A percentile compares a stretch with the other conserved stretches of the same genome.
Evolutionary conservation across 1,140 invertebrate species (phyloP).

Genomic region (Leptopilina boulardi): DNA sequence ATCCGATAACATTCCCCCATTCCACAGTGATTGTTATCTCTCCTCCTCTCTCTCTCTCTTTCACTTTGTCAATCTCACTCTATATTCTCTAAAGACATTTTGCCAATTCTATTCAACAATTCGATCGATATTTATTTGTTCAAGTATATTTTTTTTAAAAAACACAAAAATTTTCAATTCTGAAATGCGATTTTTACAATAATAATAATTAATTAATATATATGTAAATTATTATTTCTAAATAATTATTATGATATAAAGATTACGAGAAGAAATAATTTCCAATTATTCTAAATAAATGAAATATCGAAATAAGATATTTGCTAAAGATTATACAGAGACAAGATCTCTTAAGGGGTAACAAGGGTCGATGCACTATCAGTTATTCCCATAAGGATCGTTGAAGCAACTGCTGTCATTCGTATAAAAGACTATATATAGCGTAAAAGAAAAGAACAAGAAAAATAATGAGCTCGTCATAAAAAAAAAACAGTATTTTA

Average conservation of each 20-base stretch:
- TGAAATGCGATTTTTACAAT: too few relatives aligned
- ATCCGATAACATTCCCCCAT: slow-evolving; percentile 16
- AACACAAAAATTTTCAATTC: too few relatives aligned
- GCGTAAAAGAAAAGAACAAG: not conserved
- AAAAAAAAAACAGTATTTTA: too few relatives aligned
- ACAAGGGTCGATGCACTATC: not conserved
- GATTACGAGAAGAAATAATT: too few relatives aligned
- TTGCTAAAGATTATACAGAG: not conserved
- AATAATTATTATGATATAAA: too few relatives aligned
- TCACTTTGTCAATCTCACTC: slow-evolving; percentile 15
- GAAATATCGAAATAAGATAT: not conserved
- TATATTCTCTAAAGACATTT: slow-evolving; percentile 3
- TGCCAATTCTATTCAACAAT: not conserved
- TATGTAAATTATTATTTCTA: too few relatives aligned
- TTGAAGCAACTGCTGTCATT: not conserved
- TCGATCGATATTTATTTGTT: not conserved
- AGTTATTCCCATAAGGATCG: not conserved
- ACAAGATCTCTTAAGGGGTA: not conserved
- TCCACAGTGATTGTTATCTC: not conserved
- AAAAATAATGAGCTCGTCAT: not conserved
- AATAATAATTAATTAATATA: too few relatives aligned
- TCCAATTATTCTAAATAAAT: not conserved
- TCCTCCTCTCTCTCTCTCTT: not conserved
- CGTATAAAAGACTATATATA: not conserved
- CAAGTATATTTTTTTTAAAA: not conserved